These are phyloP conservation scores for Drosophila nannoptera DNA, from an alignment of 1,140 invertebrate species.

Conservation along the genomic window DNA sequence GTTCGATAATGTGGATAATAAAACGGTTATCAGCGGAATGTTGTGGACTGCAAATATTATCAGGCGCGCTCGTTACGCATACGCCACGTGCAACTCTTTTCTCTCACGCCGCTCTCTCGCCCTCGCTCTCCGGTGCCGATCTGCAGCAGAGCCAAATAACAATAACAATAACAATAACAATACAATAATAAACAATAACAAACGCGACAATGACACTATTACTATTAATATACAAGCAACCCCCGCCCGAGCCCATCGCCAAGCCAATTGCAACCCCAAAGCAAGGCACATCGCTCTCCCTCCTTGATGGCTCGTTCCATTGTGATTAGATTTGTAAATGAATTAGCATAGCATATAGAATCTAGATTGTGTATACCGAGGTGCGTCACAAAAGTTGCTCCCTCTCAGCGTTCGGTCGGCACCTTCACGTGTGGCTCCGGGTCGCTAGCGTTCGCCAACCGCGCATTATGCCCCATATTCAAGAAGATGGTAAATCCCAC, in stretches of 20 bases:
- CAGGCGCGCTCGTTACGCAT: slow-evolving; percentile 12
- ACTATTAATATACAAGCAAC: slow-evolving; percentile 42
- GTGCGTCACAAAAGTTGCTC: slow-evolving; percentile 25
- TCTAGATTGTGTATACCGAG: slow-evolving; percentile 28
- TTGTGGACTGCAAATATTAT: slow-evolving; percentile 12
- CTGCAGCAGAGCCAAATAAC: slow-evolving; percentile 15
- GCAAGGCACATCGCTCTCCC: not conserved
- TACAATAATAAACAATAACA: slow-evolving; percentile 54
- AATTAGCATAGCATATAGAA: slow-evolving; percentile 54
- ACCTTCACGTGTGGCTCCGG: slow-evolving; percentile 45
- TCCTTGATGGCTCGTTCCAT: not conserved
- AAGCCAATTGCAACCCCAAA: slow-evolving; percentile 7
- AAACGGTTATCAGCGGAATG: slow-evolving; percentile 12
- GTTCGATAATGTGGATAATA: slow-evolving; percentile 53
- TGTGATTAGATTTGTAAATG: slow-evolving; percentile 68
- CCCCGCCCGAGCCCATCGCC: not conserved
- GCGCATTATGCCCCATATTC: slow-evolving; percentile 34
- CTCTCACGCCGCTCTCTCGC: slow-evolving; percentile 27
- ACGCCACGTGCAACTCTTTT: slow-evolving; percentile 3
- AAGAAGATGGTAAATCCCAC: slow-evolving; percentile 34
- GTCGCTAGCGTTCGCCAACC: slow-evolving; percentile 10
- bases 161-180: slow-evolving; percentile 39
- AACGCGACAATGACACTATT: slow-evolving; percentile 75
- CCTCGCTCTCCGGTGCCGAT: slow-evolving; percentile 8
- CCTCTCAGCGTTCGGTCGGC: not conserved